These are phyloP conservation scores for Rugalucina vietnamica DNA, from an alignment of 2,888 invertebrate species.

Conservation along the genomic window DNA sequence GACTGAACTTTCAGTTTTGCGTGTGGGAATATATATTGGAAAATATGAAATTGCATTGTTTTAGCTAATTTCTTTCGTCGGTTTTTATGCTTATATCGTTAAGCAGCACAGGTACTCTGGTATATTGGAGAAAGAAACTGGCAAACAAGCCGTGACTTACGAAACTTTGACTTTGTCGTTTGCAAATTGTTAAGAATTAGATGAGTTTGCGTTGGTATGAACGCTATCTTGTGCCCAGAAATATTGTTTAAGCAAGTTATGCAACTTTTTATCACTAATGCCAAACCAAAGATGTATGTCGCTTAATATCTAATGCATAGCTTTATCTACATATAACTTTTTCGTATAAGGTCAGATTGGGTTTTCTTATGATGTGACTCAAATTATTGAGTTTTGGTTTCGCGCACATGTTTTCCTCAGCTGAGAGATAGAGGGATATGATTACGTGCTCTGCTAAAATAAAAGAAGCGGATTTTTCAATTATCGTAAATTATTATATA, in stretches of 20 bases:
- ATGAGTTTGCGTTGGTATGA: no score
- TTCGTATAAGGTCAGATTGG: no score
- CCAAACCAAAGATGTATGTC: no score
- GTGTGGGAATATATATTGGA: neutral
- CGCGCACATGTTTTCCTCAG: neutral
- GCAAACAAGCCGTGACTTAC: neutral
- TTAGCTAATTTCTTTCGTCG: neutral
- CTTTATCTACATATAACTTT: no score
- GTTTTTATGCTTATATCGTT: neutral
- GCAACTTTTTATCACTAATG: no score
- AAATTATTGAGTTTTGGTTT: constrained; percentile 1
- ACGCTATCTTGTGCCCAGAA: no score
- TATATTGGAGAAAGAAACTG: neutral
- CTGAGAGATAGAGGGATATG: neutral
- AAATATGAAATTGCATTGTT: constrained; percentile 5
- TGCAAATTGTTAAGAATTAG: neutral
- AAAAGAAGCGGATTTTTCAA: neutral
- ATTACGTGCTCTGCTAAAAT: neutral
- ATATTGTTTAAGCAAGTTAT: no score
- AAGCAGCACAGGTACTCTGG: neutral
- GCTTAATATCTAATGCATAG: no score
- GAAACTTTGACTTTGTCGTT: no score
- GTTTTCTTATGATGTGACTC: neutral
- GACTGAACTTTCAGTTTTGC: no score
- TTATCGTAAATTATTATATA: neutral